Conservation (phyloP, 2,888 invertebrate species). For the Lagria hirta region DNA sequence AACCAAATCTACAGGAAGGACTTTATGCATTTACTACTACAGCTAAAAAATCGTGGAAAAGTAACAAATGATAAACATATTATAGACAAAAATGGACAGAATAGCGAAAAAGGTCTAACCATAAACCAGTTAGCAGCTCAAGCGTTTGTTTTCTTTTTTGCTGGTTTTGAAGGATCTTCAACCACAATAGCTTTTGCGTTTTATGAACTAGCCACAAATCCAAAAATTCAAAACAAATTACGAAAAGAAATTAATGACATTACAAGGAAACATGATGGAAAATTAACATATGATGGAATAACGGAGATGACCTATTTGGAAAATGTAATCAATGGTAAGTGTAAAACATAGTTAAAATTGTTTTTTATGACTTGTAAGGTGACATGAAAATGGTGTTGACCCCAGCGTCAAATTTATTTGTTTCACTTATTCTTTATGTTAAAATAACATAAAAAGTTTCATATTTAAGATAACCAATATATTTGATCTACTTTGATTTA, state of each 20-base stretch:
- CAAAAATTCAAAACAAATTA: slow-evolving; percentile 29
- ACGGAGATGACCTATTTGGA: slow-evolving; percentile 32
- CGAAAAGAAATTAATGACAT: slow-evolving; percentile 30
- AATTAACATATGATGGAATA: slow-evolving; percentile 30
- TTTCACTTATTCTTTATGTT: no score
- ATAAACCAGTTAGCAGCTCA: slow-evolving; percentile 30
- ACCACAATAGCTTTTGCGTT: slow-evolving; percentile 31
- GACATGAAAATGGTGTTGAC: no score
- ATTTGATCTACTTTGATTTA: no score
- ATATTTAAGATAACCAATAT: no score
- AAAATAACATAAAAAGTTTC: no score
- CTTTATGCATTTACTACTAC: slow-evolving; percentile 55
- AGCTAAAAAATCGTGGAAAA: slow-evolving; percentile 44
- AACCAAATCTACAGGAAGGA: slow-evolving; percentile 51
- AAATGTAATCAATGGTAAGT: slow-evolving; percentile 30
- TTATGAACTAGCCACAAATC: slow-evolving; percentile 29
- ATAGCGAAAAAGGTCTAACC: slow-evolving; percentile 19
- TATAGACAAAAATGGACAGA: slow-evolving; percentile 12
- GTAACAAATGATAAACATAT: slow-evolving; percentile 18
- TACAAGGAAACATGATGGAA: slow-evolving; percentile 18
- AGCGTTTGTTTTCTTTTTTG: slow-evolving; percentile 31
- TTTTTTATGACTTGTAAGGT: no score
- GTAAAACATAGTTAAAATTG: no score
- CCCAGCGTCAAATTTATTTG: no score
- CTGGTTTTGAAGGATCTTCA: slow-evolving; percentile 33